Evolutionary conservation across 2,888 invertebrate species (phyloP).

Genomic region (Cheilosia scutellata): DNA sequence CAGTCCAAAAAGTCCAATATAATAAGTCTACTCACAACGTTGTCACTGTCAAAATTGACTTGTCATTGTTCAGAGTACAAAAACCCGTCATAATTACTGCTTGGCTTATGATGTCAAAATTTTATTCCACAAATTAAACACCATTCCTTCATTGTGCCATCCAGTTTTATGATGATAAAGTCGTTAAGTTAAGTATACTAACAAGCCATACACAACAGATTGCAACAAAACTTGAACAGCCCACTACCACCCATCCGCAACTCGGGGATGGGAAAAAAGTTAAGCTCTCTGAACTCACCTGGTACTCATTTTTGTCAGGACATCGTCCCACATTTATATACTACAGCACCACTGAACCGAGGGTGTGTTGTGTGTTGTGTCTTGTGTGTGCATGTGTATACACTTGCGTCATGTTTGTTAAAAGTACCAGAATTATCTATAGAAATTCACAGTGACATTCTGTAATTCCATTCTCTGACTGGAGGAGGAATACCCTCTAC

Average conservation of each 20-base stretch:
- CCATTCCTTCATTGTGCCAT: constrained; percentile 59
- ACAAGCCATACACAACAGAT: constrained; percentile 36
- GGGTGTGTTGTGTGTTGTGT: constrained; percentile 14
- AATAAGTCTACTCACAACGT: neutral
- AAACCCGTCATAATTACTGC: constrained; percentile 60
- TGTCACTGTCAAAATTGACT: constrained; percentile 11
- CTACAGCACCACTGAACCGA: constrained; percentile 16
- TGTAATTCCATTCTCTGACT: constrained; percentile 75
- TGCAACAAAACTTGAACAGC: constrained; percentile 5
- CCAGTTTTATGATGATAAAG: constrained; percentile 72
- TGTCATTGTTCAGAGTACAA: constrained; percentile 12
- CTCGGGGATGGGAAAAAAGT: constrained; percentile 27
- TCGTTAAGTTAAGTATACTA: constrained; percentile 65
- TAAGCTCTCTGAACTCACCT: constrained; percentile 73
- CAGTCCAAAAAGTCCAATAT: neutral
- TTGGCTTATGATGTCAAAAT: constrained; percentile 70
- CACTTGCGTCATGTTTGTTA: constrained; percentile 70
- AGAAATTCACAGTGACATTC: constrained; percentile 75
- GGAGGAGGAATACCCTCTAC: constrained; percentile 41
- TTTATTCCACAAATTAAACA: constrained; percentile 73
- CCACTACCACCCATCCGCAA: neutral
- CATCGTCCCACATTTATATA: constrained; percentile 66
- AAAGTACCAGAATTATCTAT: constrained; percentile 75
- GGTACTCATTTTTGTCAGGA: constrained; percentile 70
- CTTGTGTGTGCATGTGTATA: too few species aligned